These are phyloP conservation scores for Platalea minor DNA, from an alignment of 2,797 vertebrate species.

Conservation along the genomic window DNA sequence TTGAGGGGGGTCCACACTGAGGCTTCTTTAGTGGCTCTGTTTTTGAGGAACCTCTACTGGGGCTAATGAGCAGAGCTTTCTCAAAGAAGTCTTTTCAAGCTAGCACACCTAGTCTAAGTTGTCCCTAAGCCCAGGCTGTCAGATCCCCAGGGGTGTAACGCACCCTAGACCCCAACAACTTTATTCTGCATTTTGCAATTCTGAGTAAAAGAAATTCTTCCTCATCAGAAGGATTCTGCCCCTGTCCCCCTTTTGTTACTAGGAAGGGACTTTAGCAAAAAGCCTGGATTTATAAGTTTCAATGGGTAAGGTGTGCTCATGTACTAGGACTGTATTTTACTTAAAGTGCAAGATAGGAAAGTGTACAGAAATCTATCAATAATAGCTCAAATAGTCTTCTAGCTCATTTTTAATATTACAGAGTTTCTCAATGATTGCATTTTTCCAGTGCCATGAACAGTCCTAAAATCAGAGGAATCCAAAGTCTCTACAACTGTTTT, in stretches of 20 bases:
- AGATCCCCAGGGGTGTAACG: accelerated
- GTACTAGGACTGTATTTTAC: neutral
- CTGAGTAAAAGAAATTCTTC: neutral
- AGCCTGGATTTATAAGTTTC: neutral
- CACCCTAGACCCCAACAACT: neutral
- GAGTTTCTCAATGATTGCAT: neutral
- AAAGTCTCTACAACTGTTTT: neutral
- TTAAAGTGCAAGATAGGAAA: neutral
- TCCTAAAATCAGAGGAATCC: neutral
- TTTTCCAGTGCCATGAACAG: neutral
- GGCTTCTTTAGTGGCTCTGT: neutral
- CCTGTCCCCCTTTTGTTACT: neutral
- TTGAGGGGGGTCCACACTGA: neutral
- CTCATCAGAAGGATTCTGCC: neutral
- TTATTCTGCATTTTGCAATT: neutral
- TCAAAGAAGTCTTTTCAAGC: neutral
- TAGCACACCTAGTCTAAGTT: neutral
- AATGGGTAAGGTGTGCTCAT: neutral
- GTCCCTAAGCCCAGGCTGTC: neutral
- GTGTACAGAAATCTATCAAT: neutral
- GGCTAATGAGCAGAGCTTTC: neutral
- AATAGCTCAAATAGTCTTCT: neutral
- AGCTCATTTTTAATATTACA: neutral
- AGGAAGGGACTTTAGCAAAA: neutral
- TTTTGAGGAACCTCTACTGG: neutral